phyloP scores from a whole-genome alignment of 1,140 invertebrate genomes.

The Cotesia chilonis region DNA sequence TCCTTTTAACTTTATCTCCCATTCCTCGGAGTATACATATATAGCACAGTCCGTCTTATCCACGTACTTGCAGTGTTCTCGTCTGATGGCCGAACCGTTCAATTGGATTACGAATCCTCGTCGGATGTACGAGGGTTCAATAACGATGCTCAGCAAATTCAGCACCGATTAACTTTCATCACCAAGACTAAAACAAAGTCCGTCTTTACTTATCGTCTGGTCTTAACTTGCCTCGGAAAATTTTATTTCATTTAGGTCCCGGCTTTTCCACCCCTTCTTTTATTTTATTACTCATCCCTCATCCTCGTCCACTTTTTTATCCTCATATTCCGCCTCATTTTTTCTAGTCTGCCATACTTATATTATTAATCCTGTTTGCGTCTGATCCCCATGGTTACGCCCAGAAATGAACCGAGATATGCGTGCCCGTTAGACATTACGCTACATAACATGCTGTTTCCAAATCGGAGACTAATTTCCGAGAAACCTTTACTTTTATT shows the following conservation, averaged over 20 bases:
- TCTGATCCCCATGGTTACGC: constrained; percentile 3
- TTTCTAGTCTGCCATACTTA: neutral
- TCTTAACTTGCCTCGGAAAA: neutral
- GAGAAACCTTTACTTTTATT: neutral
- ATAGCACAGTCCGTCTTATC: neutral
- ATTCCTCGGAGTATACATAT: neutral
- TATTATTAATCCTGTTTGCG: neutral
- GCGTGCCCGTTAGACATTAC: constrained; percentile 21
- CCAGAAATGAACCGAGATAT: neutral
- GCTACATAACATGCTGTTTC: neutral
- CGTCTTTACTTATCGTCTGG: constrained; percentile 13
- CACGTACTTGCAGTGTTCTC: constrained; percentile 26
- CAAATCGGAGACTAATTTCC: constrained; percentile 26
- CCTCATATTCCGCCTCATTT: neutral
- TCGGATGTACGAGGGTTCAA: constrained; percentile 21
- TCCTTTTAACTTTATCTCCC: neutral
- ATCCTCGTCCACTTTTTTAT: neutral
- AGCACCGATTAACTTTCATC: constrained; percentile 36
- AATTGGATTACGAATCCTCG: constrained; percentile 33
- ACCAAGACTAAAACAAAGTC: neutral
- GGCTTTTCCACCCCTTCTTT: neutral
- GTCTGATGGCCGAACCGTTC: constrained; percentile 27
- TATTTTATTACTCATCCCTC: neutral
- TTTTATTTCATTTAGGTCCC: neutral
- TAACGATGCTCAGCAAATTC: constrained; percentile 29